Evolutionary conservation across 2,113 vertebrate genomes (phyloP), one percentile per base, ranked within the genome.

Genomic region (Dicerorhinus sumatrensis): DNA sequence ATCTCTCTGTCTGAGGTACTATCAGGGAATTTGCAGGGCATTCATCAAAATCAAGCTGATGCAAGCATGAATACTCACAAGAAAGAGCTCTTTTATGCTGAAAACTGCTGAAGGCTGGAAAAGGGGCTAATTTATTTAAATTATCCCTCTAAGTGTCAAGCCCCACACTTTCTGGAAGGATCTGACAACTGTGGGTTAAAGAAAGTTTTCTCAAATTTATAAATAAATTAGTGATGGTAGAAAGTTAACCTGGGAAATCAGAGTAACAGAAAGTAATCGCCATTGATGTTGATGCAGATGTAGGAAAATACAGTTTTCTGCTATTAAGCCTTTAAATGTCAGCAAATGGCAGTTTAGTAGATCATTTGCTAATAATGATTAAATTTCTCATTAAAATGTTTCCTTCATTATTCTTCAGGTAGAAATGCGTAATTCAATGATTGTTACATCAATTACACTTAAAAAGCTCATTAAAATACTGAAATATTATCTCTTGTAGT

Each of bases 381-480:
- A 99, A 98, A 98, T 99, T 99, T 99, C 99, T 99, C 98, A 99
- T 99, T 99, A 99, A 99, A 99, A 99, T 99, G 98, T 99, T 99
- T 99, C 98, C 98, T 99, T 99, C 98, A 98, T 99, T 99, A 99
- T 99, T 99, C 99, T 99, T 99, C 98, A 99, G 99, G 99, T 99
- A 99, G 98, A 99, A 99, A 99, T 98, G 98, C 98, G 98, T 99
- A 99, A 99, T 99, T 99, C 98, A 98, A 98, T 63, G 98, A 99
- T 99, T 99, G 99, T 99, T 99, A 98, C 98, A 99, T 99, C 99
- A 99, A 99, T 99, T 99, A 99, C 98, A 99, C 99, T 99, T 99
- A 98, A 99, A 99, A 99, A 99, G 98, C 98, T 99, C 98, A 99
- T 99, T 99, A 99, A 98, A 99, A 98, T 97, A 98, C 98, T 99